Percentiles rank a stretch among this genome's conserved stretches.
These are phyloP conservation scores for Cepphus grylle DNA, from an alignment of 2,113 vertebrate genomes.

Conservation along the genomic window DNA sequence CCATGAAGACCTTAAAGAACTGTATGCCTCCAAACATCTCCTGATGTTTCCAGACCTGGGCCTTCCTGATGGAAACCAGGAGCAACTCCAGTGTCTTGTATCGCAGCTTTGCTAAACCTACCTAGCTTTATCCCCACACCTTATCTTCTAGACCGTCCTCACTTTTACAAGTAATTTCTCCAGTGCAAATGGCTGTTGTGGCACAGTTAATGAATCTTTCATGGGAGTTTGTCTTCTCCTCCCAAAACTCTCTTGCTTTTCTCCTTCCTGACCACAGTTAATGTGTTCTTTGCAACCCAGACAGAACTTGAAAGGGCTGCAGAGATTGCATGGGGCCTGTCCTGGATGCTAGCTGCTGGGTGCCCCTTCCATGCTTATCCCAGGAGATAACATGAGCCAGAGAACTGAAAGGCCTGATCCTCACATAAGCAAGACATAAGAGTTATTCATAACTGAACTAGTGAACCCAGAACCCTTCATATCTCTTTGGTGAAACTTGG, in stretches of 20 bases:
- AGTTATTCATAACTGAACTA: not conserved
- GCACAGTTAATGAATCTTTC: not conserved
- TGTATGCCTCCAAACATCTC: not conserved
- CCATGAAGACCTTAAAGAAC: not conserved
- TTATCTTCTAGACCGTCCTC: not conserved
- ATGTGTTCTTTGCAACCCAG: not conserved
- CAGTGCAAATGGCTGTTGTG: not conserved
- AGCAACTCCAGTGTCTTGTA: not conserved
- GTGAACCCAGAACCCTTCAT: not conserved
- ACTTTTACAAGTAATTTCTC: not conserved
- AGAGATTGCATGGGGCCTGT: not conserved
- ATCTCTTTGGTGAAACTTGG: constrained; percentile 1
- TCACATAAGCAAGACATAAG: not conserved
- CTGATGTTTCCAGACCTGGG: not conserved
- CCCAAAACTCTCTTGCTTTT: not conserved
- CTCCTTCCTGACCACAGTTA: not conserved
- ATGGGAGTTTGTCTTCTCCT: not conserved
- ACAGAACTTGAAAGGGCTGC: not conserved
- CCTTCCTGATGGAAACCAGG: not conserved
- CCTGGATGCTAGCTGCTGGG: not conserved
- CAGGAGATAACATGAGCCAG: not conserved
- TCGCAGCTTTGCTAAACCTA: not conserved
- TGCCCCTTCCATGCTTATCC: not conserved
- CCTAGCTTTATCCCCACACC: not conserved
- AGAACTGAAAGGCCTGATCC: not conserved